phyloP scores from a whole-genome alignment of 2,113 vertebrate species.

The Terrapene triunguis region DNA sequence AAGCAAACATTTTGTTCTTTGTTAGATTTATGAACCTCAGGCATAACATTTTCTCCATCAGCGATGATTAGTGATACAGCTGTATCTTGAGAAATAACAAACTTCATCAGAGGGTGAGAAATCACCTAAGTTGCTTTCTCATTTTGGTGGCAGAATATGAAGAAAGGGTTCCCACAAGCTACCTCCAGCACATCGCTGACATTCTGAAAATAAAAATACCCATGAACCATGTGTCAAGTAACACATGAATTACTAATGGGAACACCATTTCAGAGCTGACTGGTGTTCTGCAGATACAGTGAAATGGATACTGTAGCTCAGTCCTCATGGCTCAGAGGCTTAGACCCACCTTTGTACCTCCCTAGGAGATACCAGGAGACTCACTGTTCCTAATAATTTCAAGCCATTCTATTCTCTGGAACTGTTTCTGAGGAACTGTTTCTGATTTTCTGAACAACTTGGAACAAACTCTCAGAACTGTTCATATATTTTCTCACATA shows the following conservation, averaged over 20 bases:
- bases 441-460: neutral
- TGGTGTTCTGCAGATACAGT: neutral
- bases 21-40: neutral
- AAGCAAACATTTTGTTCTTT: neutral
- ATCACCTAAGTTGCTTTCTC: neutral
- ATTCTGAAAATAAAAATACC: neutral
- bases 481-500: neutral
- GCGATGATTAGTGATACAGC: neutral
- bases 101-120: neutral
- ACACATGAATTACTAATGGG: neutral
- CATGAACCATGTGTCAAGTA: neutral
- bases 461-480: neutral
- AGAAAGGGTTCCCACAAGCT: neutral
- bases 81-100: neutral
- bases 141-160: neutral
- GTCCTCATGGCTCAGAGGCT: fast-evolving
- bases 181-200: neutral
- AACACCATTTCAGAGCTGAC: neutral
- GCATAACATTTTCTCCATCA: neutral
- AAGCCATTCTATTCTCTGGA: neutral
- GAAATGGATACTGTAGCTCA: neutral
- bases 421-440: neutral
- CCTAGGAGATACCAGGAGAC: neutral
- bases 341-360: neutral
- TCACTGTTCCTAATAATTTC: neutral